Conservation (phyloP, 2,113 vertebrate species). For the Clinocottus analis region DNA sequence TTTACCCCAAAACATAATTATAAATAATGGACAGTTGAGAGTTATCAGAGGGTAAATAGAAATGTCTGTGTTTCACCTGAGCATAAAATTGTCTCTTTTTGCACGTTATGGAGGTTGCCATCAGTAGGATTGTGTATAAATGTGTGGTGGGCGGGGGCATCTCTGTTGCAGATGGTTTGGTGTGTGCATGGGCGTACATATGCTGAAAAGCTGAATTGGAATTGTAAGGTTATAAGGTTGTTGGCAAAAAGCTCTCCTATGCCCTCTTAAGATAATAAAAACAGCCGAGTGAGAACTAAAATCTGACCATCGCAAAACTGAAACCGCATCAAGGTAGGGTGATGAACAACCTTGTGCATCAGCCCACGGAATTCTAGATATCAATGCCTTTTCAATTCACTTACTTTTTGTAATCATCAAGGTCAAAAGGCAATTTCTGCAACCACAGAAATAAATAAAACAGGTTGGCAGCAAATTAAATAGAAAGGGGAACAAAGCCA, state of each 20-base stretch:
- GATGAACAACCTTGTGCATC: constrained; percentile 73
- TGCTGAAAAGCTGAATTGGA: constrained; percentile 57
- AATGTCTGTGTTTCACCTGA: background rate
- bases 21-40: background rate
- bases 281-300: constrained; percentile 56
- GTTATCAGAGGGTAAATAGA: background rate
- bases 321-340: constrained; percentile 62
- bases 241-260: constrained; percentile 71
- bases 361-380: constrained; percentile 69
- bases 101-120: background rate
- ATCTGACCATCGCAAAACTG: constrained; percentile 73
- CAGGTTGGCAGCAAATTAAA: constrained; percentile 81
- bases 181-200: constrained; percentile 10
- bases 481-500: constrained; percentile 79
- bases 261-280: constrained; percentile 83
- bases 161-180: constrained; percentile 14
- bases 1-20: background rate
- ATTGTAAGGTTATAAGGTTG: constrained; percentile 70
- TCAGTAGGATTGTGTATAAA: constrained; percentile 25
- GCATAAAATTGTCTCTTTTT: constrained; percentile 14
- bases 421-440: constrained; percentile 83
- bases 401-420: constrained; percentile 81
- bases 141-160: constrained; percentile 13
- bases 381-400: constrained; percentile 82
- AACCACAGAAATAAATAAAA: constrained; percentile 82